These are phyloP conservation scores for Sweltsa coloradensis DNA, from an alignment of 1,140 invertebrate genomes.

Conservation along the genomic window DNA sequence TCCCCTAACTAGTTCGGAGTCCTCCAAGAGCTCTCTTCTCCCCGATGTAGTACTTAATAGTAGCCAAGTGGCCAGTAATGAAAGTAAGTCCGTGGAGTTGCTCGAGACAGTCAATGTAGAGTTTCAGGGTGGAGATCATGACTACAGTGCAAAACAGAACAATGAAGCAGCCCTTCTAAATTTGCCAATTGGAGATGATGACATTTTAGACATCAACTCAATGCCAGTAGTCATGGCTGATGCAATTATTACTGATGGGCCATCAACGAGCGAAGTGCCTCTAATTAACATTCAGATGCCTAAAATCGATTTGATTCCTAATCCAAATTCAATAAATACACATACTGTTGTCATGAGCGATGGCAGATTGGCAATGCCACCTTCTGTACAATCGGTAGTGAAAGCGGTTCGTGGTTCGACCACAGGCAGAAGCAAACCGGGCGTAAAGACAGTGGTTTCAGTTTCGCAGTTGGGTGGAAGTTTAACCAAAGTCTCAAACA, in stretches of 20 bases:
- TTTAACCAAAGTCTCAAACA: neutral
- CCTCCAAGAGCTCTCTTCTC: neutral
- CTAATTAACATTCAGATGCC: neutral
- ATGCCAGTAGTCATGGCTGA: conserved; percentile 54
- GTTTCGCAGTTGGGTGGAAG: too few species aligned
- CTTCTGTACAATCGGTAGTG: too few species aligned
- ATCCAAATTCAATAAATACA: neutral
- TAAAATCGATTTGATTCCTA: neutral
- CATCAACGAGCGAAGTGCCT: conserved; percentile 5
- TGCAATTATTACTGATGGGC: conserved; percentile 24
- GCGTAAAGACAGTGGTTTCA: too few species aligned
- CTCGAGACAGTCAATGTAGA: neutral
- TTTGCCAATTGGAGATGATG: conserved; percentile 34
- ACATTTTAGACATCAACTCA: conserved; percentile 54
- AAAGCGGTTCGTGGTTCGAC: too few species aligned
- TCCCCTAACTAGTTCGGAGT: conserved; percentile 10
- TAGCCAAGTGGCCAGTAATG: neutral
- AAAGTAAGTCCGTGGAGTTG: neutral
- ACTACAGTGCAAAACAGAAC: neutral
- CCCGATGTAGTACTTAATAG: neutral
- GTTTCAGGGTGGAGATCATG: neutral
- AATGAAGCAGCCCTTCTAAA: conserved; percentile 17
- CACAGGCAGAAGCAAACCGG: too few species aligned
- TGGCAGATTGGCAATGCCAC: neutral
- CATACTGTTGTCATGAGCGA: neutral